A percentile compares a stretch with the other conserved stretches of the same genome.
phyloP scores from a whole-genome alignment of 1,140 invertebrate species.

The Rhopalosiphum maidis region DNA sequence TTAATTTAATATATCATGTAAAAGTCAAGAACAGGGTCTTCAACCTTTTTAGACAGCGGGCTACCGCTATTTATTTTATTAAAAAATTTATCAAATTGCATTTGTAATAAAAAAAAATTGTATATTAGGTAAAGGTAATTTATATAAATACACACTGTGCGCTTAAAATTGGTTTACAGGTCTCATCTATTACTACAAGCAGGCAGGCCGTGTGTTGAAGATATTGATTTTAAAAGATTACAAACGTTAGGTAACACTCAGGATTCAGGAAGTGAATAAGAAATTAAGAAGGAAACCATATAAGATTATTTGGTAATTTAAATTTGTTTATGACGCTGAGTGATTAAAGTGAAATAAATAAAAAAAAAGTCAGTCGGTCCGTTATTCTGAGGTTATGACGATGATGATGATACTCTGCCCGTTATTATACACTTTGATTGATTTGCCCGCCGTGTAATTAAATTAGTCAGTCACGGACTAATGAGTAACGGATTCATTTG shows the following conservation, averaged over 20 bases:
- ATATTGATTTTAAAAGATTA: not conserved
- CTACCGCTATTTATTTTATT: not conserved
- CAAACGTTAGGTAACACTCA: not conserved
- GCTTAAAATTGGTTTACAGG: not conserved
- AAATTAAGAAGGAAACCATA: not conserved
- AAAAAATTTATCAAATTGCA: no score
- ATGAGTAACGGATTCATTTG: not conserved
- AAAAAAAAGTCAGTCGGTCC: not conserved
- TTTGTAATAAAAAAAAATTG: not conserved
- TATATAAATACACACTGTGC: no score
- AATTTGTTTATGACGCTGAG: not conserved
- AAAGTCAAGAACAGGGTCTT: not conserved
- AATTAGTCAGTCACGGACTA: conserved; percentile 42
- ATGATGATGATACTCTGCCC: not conserved
- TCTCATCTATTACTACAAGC: no score
- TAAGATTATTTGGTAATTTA: not conserved
- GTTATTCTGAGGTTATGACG: not conserved
- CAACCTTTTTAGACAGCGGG: not conserved
- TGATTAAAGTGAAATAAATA: not conserved
- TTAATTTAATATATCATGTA: no score
- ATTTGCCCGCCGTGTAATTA: conserved; percentile 39
- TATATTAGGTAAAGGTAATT: not conserved
- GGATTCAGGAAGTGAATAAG: not conserved
- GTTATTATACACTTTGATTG: conserved; percentile 32
- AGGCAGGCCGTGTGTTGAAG: not conserved